phyloP scores from a whole-genome alignment of 2,113 vertebrate species.

The Entosphenus tridentatus region DNA sequence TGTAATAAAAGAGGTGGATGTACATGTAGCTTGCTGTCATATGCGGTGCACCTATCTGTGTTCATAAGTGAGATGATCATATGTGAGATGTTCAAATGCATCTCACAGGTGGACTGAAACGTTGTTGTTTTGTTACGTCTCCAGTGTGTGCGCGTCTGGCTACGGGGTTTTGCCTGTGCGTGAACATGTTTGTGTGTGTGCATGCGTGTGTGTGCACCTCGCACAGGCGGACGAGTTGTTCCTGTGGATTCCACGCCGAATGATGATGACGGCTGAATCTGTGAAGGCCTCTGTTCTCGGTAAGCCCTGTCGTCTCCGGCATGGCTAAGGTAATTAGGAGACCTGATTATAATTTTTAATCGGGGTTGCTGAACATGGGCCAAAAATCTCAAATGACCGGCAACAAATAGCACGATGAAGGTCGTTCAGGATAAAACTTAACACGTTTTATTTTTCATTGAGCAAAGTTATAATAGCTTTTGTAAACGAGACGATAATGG shows the following conservation, averaged over 20 bases:
- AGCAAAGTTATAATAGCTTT: too few species aligned
- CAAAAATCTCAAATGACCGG: too few species aligned
- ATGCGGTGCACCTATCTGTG: too few species aligned
- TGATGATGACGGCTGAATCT: slow-evolving; percentile 87
- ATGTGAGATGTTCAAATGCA: neutral
- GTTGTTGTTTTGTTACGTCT: neutral
- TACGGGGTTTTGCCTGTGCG: neutral
- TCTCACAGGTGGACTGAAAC: neutral
- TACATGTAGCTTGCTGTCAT: too few species aligned
- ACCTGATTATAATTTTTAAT: too few species aligned
- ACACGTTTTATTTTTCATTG: too few species aligned
- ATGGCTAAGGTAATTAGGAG: neutral
- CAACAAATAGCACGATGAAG: too few species aligned
- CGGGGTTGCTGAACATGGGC: too few species aligned
- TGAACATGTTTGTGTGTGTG: slow-evolving; percentile 6
- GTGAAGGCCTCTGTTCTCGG: slow-evolving; percentile 76
- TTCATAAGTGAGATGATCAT: neutral
- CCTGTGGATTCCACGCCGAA: slow-evolving; percentile 83
- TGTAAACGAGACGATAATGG: neutral
- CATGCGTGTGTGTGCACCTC: slow-evolving; percentile 11
- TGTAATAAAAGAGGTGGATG: too few species aligned
- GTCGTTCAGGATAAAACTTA: too few species aligned
- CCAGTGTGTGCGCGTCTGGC: neutral
- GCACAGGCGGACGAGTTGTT: slow-evolving; percentile 79
- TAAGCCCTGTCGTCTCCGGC: slow-evolving; percentile 22